Percentiles rank a stretch among this genome's conserved stretches.
Evolutionary conservation across 2,113 vertebrate genomes (phyloP).

Genomic region (Thamnaconus septentrionalis): DNA sequence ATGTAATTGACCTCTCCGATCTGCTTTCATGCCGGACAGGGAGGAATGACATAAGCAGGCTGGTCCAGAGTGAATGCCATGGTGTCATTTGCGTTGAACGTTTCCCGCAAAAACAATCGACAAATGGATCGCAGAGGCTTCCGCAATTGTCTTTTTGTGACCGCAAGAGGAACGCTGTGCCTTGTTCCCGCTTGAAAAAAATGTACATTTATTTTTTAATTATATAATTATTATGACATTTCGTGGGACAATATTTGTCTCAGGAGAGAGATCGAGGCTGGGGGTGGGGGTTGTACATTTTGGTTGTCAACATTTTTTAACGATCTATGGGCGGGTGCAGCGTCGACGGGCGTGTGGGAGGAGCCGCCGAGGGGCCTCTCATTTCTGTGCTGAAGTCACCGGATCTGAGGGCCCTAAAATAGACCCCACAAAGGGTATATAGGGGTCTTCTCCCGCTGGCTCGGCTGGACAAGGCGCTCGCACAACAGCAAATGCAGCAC

Average conservation of each 20-base stretch:
- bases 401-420: slow-evolving; percentile 75
- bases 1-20: too few species aligned
- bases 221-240: neutral
- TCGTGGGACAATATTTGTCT: slow-evolving; percentile 10
- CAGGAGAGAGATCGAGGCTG: neutral
- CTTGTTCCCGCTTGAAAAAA: too few species aligned
- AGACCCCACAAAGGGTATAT: slow-evolving; percentile 72
- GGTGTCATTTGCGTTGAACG: too few species aligned
- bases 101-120: neutral
- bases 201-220: too few species aligned
- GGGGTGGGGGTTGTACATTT: slow-evolving; percentile 8
- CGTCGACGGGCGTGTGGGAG: slow-evolving; percentile 64
- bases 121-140: slow-evolving; percentile 1
- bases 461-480: slow-evolving; percentile 30
- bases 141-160: neutral
- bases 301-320: slow-evolving; percentile 63
- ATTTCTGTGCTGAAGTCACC: slow-evolving; percentile 69
- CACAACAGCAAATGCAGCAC: slow-evolving; percentile 19
- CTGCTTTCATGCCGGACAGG: too few species aligned
- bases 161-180: too few species aligned
- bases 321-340: slow-evolving; percentile 28
- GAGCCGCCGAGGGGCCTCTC: slow-evolving; percentile 46
- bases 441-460: slow-evolving; percentile 40
- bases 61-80: neutral
- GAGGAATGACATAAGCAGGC: too few species aligned